Base-by-base conservation (phyloP, 2,888 invertebrate species). In the Calameuta filiformis region DNA sequence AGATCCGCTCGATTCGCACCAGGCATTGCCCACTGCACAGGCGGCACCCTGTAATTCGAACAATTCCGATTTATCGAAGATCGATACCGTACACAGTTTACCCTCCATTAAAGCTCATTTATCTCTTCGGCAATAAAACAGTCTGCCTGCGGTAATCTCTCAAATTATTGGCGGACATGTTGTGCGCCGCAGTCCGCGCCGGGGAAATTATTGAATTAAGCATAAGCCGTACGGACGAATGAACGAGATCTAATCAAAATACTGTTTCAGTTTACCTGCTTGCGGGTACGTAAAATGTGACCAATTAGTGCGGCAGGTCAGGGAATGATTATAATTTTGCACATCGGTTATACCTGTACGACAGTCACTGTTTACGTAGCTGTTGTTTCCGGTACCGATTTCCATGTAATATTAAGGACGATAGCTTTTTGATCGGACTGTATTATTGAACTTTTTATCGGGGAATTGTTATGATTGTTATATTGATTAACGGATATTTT, bases 61-160 rank as follows among this genome's bases (percentile, higher is more conserved):
- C 71, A 15, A 34, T 71, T 34, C 31, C 31, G 71, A 71, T 71
- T 71, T 71, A 71, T 71, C 71, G 71, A 34, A 71, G 71, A 71
- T 71, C 71, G 71, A 71, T 71, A 71, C 33, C 31, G 71, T 23
- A 34, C 71, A 34, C 71, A 71, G 71, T 71, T 71, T 71, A 71
- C 71, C 71, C 33, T 71, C 71, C 71, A 71, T 71, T 71, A 71
- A 34, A 33, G 71, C 71, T 31, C 71, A 34, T 71, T 71, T 71
- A 71, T 31, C 33, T 71, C 71, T 15, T 34, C 12, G 71, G 71
- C 71, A 71, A 71, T 71, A 71, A 71, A 71, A 71, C 71, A 34
- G 31, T 71, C 71, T 71, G 34, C 31, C 12, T 71, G 71, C 71
- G 71, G 71, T 71, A 71, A 33, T 71, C 71, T 71, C 71, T 34